Conservation (phyloP, 2,113 vertebrate species). For the Xenus cinereus region DNA sequence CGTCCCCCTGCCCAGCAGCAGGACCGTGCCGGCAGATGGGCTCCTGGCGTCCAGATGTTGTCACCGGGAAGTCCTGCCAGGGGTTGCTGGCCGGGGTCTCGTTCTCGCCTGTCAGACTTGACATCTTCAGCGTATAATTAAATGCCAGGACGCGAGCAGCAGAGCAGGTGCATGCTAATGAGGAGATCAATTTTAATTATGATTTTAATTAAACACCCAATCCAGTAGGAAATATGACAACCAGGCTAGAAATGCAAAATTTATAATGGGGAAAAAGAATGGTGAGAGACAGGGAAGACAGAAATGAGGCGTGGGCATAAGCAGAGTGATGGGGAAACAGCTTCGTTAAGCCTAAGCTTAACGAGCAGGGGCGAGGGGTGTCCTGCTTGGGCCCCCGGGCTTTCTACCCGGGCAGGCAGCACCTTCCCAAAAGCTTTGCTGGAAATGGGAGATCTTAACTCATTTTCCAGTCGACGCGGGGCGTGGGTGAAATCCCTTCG, state of each 20-base stretch:
- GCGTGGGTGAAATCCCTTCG: background rate
- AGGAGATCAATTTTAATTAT: conserved; percentile 93
- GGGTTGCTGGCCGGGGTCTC: conserved; percentile 64
- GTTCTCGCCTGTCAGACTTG: conserved; percentile 78
- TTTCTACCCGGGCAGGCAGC: background rate
- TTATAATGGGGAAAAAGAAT: background rate
- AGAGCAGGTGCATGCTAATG: conserved; percentile 89
- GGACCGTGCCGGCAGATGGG: background rate
- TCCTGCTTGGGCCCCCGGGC: background rate
- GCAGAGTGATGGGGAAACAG: accelerated
- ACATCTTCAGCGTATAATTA: conserved; percentile 80
- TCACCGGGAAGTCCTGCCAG: conserved; percentile 27
- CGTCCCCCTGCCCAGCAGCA: background rate
- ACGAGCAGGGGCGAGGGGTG: background rate
- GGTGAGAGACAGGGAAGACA: background rate
- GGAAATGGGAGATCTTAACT: background rate
- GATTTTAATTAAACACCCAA: conserved; percentile 90
- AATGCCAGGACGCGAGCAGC: conserved; percentile 73
- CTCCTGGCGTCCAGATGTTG: conserved; percentile 36
- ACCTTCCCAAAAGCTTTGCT: background rate
- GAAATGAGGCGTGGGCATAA: background rate
- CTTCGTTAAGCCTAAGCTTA: background rate
- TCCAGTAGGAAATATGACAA: conserved; percentile 84
- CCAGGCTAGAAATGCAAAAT: conserved; percentile 69
- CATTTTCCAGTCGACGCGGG: accelerated